Percentiles rank a stretch among this genome's conserved stretches.
These are phyloP conservation scores for Cryptus viduatorius DNA, from an alignment of 2,888 invertebrate genomes.

Conservation along the genomic window DNA sequence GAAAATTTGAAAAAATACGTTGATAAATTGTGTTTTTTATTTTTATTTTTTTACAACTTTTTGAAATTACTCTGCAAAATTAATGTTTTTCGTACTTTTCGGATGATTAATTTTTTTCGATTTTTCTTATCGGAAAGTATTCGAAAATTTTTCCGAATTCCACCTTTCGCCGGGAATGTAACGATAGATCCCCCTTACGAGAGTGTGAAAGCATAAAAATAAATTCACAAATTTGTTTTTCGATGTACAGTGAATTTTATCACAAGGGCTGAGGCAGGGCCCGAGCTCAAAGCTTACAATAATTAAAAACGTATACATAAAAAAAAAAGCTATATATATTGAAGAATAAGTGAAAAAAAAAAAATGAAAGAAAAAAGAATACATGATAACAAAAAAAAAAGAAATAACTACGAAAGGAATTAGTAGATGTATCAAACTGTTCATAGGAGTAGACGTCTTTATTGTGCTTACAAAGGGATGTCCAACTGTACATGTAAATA, in stretches of 20 bases:
- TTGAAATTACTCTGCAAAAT: too few relatives aligned
- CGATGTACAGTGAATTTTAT: slow-evolving; percentile 59
- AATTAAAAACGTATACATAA: slow-evolving; percentile 73
- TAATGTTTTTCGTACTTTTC: too few relatives aligned
- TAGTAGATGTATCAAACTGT: slow-evolving; percentile 73
- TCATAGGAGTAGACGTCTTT: slow-evolving; percentile 76
- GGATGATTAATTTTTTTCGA: too few relatives aligned
- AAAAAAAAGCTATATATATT: slow-evolving; percentile 45
- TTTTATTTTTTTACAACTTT: too few relatives aligned
- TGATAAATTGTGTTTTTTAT: too few relatives aligned
- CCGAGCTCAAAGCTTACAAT: slow-evolving; percentile 82
- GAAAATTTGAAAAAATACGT: too few relatives aligned
- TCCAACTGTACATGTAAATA: slow-evolving; percentile 78
- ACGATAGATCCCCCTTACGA: not conserved
- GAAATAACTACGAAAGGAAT: slow-evolving; percentile 64
- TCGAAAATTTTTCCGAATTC: too few relatives aligned
- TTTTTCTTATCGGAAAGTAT: too few relatives aligned
- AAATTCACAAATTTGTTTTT: slow-evolving; percentile 40
- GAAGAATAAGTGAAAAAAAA: slow-evolving; percentile 53
- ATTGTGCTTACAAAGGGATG: slow-evolving; percentile 76
- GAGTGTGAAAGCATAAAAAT: slow-evolving; percentile 34
- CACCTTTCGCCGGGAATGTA: too few relatives aligned
- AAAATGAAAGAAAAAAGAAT: slow-evolving; percentile 13
- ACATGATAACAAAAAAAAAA: slow-evolving; percentile 38
- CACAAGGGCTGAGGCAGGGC: slow-evolving; percentile 71